phyloP scores from a whole-genome alignment of 2,888 invertebrate species.

The Kryphioiulus occultus region DNA sequence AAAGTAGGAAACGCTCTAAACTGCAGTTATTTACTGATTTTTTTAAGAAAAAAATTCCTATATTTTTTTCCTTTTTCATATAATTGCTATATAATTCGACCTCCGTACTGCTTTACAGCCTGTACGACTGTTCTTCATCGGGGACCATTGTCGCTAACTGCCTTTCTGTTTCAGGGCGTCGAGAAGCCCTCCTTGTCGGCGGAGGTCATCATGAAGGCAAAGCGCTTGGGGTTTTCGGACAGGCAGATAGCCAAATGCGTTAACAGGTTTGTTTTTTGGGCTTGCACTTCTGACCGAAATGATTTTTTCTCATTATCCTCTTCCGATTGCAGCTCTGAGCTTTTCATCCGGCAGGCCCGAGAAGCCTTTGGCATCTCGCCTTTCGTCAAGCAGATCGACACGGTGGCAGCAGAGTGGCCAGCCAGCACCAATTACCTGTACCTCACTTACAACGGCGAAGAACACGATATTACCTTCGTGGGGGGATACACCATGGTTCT shows the following conservation, averaged over 20 bases:
- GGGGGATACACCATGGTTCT: conserved; percentile 86
- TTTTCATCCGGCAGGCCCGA: conserved; percentile 59
- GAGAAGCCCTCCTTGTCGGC: conserved; percentile 71
- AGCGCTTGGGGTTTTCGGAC: conserved; percentile 95
- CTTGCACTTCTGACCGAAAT: neutral
- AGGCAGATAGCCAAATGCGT: conserved; percentile 90
- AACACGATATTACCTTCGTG: conserved; percentile 75
- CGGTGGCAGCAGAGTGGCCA: conserved; percentile 99
- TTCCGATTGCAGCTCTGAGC: conserved; percentile 62
- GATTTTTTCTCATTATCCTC: conserved; percentile 51
- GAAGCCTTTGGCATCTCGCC: conserved; percentile 72
- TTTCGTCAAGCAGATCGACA: conserved; percentile 96
- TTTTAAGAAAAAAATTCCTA: no score
- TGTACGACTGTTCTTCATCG: no score
- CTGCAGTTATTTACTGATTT: no score
- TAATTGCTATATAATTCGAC: no score
- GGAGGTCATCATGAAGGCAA: conserved; percentile 78
- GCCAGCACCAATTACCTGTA: conserved; percentile 99
- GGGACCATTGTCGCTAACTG: neutral
- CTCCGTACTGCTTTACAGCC: no score
- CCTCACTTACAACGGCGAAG: conserved; percentile 88
- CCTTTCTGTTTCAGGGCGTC: conserved; percentile 56
- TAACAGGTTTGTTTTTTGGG: conserved; percentile 68
- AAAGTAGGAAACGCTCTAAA: no score
- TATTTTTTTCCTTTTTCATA: no score